Evolutionary conservation across 2,797 vertebrate species (phyloP), one percentile per base, ranked within the genome.

Genomic region (Neoniphon sammara): DNA sequence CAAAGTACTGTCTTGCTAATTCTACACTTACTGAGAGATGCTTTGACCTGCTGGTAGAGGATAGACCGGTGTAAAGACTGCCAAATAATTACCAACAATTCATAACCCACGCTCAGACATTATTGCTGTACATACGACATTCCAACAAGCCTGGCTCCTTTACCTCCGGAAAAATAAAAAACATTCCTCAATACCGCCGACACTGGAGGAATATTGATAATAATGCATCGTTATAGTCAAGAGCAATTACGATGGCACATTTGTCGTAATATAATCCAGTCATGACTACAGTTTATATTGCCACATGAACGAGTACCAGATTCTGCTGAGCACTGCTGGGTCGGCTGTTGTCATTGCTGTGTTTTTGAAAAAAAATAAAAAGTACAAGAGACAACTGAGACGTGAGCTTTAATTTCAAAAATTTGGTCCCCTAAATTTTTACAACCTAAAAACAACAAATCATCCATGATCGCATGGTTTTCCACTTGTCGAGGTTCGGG

Each of bases 381-480:
- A 31, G 3, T 3, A 31, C 30, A 79, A 53, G 34, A 81, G 12
- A 3, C 56, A 64, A 34, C 75, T 65, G 70, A 88, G 56, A 81
- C 72, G 53, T 79, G 59, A 75, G 58, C 63, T 77, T 78, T 44
- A 63, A 87, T 89, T 79, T 81, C 59, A 86, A 87, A 70, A 86
- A n/a, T 92, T 91, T 93, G 93, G 93, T 94, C 94, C 93, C 80
- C 68, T 85, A 85, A 74, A 61, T 75, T 78, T 78, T 80, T 80
- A 82, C 63, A 76, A 85, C 90, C 89, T 71, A 87, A 84, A 78
- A 73, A 62, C 74, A 61, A 75, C 82, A 77, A 77, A 72, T 83
- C 80, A 70, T 62, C 72, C 84, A 82, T 44, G 52, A 80, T 75
- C 52, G 85, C 64, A 81, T 76, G 75, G 75, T 80, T 85, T 82